Conservation (phyloP, 2,113 vertebrate genomes). For the Lasiurus cinereus region DNA sequence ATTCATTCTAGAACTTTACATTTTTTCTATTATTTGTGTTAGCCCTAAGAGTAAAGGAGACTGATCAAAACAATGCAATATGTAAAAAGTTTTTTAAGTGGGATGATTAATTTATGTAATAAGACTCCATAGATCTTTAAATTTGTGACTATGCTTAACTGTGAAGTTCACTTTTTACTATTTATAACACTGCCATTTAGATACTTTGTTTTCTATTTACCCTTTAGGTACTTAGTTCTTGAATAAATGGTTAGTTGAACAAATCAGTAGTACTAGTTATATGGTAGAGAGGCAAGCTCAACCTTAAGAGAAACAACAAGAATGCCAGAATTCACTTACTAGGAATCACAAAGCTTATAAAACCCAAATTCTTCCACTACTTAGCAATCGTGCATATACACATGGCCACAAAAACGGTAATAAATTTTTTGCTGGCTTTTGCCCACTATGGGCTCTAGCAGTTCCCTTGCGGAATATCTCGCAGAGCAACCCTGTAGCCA, state of each 20-base stretch:
- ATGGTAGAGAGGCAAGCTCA: neutral
- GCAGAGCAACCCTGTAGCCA: neutral
- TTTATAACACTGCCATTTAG: neutral
- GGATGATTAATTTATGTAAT: neutral
- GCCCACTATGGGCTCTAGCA: neutral
- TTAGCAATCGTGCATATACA: neutral
- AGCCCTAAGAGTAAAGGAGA: neutral
- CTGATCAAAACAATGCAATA: slow-evolving; percentile 18
- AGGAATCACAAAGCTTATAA: neutral
- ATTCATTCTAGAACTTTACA: neutral
- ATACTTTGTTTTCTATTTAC: neutral
- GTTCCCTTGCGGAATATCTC: neutral
- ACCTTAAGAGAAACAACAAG: slow-evolving; percentile 24
- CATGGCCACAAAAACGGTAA: neutral
- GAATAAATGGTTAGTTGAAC: neutral
- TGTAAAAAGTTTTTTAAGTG: neutral
- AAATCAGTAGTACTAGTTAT: neutral
- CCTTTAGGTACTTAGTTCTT: neutral
- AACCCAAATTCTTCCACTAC: slow-evolving; percentile 4
- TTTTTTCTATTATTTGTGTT: neutral
- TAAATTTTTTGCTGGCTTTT: neutral
- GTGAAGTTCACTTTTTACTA: slow-evolving; percentile 8
- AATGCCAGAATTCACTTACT: neutral
- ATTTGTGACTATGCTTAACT: neutral
- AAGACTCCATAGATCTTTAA: neutral